phyloP scores from a whole-genome alignment of 2,888 invertebrate genomes.

The Pyrgus malvae region DNA sequence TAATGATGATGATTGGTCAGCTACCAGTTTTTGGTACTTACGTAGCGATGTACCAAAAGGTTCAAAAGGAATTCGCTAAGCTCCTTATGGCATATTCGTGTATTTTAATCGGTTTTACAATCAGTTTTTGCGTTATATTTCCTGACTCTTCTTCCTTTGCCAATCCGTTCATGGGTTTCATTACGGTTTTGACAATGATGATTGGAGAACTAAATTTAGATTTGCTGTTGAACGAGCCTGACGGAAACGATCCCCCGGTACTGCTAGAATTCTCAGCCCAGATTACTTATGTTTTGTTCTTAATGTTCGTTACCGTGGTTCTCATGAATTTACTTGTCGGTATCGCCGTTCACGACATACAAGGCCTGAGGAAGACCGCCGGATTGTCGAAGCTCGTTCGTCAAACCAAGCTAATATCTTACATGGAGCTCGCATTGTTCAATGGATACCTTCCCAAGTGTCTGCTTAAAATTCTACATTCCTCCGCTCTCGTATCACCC shows the following conservation, averaged over 20 bases:
- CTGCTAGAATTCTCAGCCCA: constrained; percentile 90
- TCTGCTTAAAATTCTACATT: constrained; percentile 87
- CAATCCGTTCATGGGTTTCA: constrained; percentile 92
- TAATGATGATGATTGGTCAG: constrained; percentile 96
- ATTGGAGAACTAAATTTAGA: constrained; percentile 92
- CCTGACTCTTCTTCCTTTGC: constrained; percentile 91
- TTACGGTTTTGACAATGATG: constrained; percentile 94
- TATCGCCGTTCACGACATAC: constrained; percentile 94
- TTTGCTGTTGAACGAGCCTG: constrained; percentile 87
- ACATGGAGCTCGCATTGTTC: constrained; percentile 91
- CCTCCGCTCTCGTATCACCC: constrained; percentile 90
- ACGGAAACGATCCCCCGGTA: constrained; percentile 88
- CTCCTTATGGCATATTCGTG: constrained; percentile 93
- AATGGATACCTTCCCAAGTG: constrained; percentile 90
- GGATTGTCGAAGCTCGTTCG: constrained; percentile 91
- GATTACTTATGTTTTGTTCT: constrained; percentile 89
- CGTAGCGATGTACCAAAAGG: constrained; percentile 94
- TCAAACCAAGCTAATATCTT: constrained; percentile 93
- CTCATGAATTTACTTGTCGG: constrained; percentile 93
- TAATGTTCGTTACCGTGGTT: constrained; percentile 92
- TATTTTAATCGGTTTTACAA: constrained; percentile 91
- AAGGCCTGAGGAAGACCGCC: constrained; percentile 92
- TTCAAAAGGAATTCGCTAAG: constrained; percentile 93
- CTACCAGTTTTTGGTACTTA: constrained; percentile 94
- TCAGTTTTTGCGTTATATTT: constrained; percentile 94